Conservation (phyloP, 2,888 invertebrate genomes). For the Athalia cordata region DNA sequence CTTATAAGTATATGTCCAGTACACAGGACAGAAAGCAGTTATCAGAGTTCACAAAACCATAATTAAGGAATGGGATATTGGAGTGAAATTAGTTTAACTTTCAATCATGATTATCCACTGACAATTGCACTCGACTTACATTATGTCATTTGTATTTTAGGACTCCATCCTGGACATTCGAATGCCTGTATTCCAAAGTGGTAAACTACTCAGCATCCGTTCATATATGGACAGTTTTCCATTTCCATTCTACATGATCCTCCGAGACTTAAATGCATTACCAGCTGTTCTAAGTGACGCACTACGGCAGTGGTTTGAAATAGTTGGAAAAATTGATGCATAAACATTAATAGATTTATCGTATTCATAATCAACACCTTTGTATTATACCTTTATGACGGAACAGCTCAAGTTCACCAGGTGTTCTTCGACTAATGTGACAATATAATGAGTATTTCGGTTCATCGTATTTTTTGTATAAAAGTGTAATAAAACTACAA, state of each 20-base stretch:
- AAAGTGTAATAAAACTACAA: too few relatives aligned
- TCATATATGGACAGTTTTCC: slow-evolving; percentile 97
- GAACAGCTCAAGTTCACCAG: too few relatives aligned
- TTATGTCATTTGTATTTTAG: slow-evolving; percentile 74
- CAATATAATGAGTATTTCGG: neutral
- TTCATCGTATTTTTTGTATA: too few relatives aligned
- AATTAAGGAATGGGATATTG: neutral
- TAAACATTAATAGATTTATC: neutral
- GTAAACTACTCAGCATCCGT: slow-evolving; percentile 79
- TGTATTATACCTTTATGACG: neutral
- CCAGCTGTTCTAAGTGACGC: slow-evolving; percentile 96
- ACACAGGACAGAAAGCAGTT: too few relatives aligned
- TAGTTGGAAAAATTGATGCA: slow-evolving; percentile 81
- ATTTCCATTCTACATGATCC: slow-evolving; percentile 97
- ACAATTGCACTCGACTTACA: neutral
- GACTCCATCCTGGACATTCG: slow-evolving; percentile 94
- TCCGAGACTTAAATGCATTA: slow-evolving; percentile 90
- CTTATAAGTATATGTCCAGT: neutral
- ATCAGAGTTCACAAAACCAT: neutral
- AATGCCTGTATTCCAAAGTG: slow-evolving; percentile 82
- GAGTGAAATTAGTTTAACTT: too few relatives aligned
- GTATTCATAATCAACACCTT: neutral
- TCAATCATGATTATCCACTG: too few relatives aligned
- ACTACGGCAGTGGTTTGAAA: slow-evolving; percentile 98
- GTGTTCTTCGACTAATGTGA: neutral